phyloP scores from a whole-genome alignment of 2,888 invertebrate genomes.

The Phortica magna region DNA sequence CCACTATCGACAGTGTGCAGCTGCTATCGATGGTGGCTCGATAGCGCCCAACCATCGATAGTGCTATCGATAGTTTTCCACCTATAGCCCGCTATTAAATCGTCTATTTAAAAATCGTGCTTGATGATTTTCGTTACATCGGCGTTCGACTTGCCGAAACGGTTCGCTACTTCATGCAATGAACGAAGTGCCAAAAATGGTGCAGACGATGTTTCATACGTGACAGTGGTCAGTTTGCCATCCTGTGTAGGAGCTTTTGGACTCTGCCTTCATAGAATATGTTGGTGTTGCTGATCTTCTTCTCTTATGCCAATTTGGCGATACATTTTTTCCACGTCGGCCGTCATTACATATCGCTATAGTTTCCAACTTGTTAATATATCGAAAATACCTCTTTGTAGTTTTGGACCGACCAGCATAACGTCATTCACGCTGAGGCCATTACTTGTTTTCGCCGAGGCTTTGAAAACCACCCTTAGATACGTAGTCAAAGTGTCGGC shows the following conservation, averaged over 20 bases:
- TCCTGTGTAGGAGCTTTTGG: constrained; percentile 41
- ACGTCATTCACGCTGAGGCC: constrained; percentile 57
- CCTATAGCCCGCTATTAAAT: no score
- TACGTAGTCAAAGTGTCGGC: constrained; percentile 39
- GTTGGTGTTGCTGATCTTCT: constrained; percentile 50
- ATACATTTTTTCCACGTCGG: constrained; percentile 66
- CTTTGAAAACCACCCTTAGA: constrained; percentile 45
- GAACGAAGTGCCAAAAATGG: constrained; percentile 34
- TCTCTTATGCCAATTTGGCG: constrained; percentile 55
- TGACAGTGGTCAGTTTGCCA: constrained; percentile 55
- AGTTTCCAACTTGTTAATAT: constrained; percentile 45
- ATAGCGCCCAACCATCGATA: no score
- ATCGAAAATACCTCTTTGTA: constrained; percentile 56
- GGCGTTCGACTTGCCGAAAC: constrained; percentile 43
- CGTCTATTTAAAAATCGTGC: no score
- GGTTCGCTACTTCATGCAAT: not conserved
- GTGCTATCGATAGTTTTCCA: no score
- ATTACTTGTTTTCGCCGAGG: constrained; percentile 47
- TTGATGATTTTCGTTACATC: no score
- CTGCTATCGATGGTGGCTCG: no score
- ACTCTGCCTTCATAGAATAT: constrained; percentile 55
- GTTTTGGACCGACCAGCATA: constrained; percentile 56
- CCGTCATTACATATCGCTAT: constrained; percentile 51
- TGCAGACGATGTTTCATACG: constrained; percentile 54
- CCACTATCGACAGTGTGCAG: no score